Conservation (phyloP, 2,797 vertebrate species). For the Poliocrania exsul region DNA sequence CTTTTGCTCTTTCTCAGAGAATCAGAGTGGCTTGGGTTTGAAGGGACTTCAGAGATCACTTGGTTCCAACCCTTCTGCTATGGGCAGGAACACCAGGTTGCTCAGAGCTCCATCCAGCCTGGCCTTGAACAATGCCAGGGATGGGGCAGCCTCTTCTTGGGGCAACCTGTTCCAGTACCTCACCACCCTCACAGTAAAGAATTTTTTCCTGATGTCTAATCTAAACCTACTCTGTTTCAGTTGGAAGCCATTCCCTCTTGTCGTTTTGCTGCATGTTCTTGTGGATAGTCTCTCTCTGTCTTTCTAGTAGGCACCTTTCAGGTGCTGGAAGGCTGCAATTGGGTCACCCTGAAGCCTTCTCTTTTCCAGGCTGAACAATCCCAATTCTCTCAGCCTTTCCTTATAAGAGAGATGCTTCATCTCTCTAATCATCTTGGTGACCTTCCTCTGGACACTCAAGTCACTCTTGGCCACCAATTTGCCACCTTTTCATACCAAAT, state of each 20-base stretch:
- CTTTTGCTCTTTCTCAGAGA: not conserved
- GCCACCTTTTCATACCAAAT: not conserved
- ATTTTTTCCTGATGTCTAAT: not conserved
- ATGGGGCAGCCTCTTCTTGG: no score
- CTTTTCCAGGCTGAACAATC: not conserved
- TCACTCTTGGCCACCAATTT: not conserved
- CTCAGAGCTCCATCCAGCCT: not conserved
- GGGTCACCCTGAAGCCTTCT: not conserved
- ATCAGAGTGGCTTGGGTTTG: not conserved
- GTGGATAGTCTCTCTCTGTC: not conserved
- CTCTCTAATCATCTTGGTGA: not conserved
- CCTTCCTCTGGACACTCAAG: not conserved
- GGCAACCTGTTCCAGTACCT: not conserved
- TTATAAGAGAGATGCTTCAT: not conserved
- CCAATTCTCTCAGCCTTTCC: not conserved
- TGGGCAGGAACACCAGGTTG: not conserved
- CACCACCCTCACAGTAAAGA: not conserved
- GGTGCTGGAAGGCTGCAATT: not conserved
- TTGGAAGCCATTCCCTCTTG: not conserved
- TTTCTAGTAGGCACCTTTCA: not conserved
- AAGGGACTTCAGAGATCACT: not conserved
- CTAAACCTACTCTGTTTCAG: not conserved
- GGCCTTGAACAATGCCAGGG: not conserved
- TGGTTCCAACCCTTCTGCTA: not conserved
- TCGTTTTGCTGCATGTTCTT: not conserved